Base-by-base conservation (phyloP, 1,140 invertebrate species). In the Hyles vespertilio region DNA sequence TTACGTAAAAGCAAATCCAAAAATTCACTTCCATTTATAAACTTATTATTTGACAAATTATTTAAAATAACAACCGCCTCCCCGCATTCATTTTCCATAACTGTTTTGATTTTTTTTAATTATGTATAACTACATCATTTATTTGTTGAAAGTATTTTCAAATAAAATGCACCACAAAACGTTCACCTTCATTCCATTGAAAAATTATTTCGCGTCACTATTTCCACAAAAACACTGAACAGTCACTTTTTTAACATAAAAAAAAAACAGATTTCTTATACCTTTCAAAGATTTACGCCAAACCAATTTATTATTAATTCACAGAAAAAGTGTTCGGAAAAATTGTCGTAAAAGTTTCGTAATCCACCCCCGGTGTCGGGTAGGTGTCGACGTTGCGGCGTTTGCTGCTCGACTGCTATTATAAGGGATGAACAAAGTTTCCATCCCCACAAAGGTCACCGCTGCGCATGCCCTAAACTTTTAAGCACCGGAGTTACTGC, bases 11-110 rank as follows among this genome's bases (percentile, higher is more conserved):
- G 72, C 63, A 80, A 56, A 66, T 75, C 77, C 76, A 79, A 67
- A 84, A 74, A 67, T 80, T 77, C 74, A 86, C 80, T 79, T 88
- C 85, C 85, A 88, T 88, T 86, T 87, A 87, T 85, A 74, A 67
- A 79, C 66, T 65, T 63, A 69, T 64, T 54, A 54, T 44, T 48
- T 65, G 45, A 51, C 57, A 60, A 65, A 65, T 59, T 66, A 67
- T 73, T 82, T 72, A 81, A 68, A 65, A 73, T 72, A 79, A 62
- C 58, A 71, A 72, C 47, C 53, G 54, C 61, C 64, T 61, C 48
- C 56, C 47, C 43, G 46, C 56, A 49, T 55, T 65, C 78, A 82
- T 84, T 68, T 81, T 83, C 84, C 84, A 87, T 87, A 70, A 79
- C 79, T 81, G 59, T 61, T 59, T 63, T 63, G 56, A 54, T 61